phyloP scores from a whole-genome alignment of 1,140 invertebrate species.

The Gonioctena quinquepunctata region DNA sequence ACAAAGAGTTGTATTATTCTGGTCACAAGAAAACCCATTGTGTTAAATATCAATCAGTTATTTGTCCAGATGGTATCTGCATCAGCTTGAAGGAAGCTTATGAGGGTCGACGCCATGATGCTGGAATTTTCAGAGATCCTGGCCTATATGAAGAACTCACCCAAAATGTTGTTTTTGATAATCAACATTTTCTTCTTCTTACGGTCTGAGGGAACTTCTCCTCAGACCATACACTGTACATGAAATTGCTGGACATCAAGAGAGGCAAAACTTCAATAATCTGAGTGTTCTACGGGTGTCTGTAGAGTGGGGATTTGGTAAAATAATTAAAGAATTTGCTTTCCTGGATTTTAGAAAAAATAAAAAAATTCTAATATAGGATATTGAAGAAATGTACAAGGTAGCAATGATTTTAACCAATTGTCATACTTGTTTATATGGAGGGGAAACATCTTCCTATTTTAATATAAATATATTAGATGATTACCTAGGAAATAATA shows the following conservation, averaged over 20 bases:
- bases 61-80: slow-evolving; percentile 32
- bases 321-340: slow-evolving; percentile 28
- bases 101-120: slow-evolving; percentile 30
- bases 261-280: too few relatives aligned
- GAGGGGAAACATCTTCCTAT: too few relatives aligned
- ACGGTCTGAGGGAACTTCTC: slow-evolving; percentile 21
- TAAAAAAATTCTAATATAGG: slow-evolving; percentile 32
- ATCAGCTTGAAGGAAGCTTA: slow-evolving; percentile 25
- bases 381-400: slow-evolving; percentile 25
- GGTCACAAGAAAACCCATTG: slow-evolving; percentile 29
- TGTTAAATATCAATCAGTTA: slow-evolving; percentile 34
- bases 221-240: slow-evolving; percentile 16
- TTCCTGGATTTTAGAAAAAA: slow-evolving; percentile 35
- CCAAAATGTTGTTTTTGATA: slow-evolving; percentile 12
- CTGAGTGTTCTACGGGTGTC: too few relatives aligned
- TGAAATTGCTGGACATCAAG: too few relatives aligned
- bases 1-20: slow-evolving; percentile 37
- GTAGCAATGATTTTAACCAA: slow-evolving; percentile 24
- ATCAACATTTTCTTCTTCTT: slow-evolving; percentile 26
- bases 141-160: slow-evolving; percentile 25
- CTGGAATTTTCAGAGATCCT: slow-evolving; percentile 32
- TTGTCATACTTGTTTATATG: slow-evolving; percentile 35
- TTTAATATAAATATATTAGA: too few relatives aligned
- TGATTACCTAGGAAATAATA: too few relatives aligned
- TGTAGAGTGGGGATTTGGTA: slow-evolving; percentile 34